Evolutionary conservation across 2,797 vertebrate species (phyloP), one percentile per base, ranked within the genome.

Genomic region (Rallus crepitans): DNA sequence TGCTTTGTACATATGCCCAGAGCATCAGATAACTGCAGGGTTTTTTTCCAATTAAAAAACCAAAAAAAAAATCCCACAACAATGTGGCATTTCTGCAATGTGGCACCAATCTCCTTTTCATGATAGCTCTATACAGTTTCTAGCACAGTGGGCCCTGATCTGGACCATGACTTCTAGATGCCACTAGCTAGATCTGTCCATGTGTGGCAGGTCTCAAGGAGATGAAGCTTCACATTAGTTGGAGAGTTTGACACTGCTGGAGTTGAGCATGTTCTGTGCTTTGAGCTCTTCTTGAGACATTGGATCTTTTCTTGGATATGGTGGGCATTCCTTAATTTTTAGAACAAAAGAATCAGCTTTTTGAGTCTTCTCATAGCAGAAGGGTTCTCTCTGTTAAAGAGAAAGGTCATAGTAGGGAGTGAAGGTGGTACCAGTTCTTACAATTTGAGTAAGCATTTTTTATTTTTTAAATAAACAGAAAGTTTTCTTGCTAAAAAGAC

Each of bases 41-140:
- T 9, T 77, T 86, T 78, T 92, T 84, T 35, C 71, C 83, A 87
- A 75, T 87, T 85, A 90, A 95, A 94, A 78, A 47, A 81, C 42
- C 6, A 25, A 87, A 87, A 53, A 89, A 73, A 78, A 71, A 45
- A 45, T 45, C 69, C 42, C 60, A 56, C 57, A 89, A 81, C 37
- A 65, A 50, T 11, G 24, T 37, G 30, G 25, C 48, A 66, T 14
- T 89, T 24, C 76, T 91, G 65, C 30, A 60, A 30, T 7, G 12
- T n/a, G 25, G 33, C 56, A 65, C n/a, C 28, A 27, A 37, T 52
- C 42, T n/a, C 24, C 50, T 77, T 84, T 61, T 64, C 30, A 3
- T 59, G 47, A 65, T 55, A 33, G 50, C 35, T 89, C 73, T 66
- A 35, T 37, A 52, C 14, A n/a, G 20, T 24, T 12, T 47, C 64